These are phyloP conservation scores for Alosa sapidissima DNA, from an alignment of 2,797 vertebrate species.

Conservation along the genomic window DNA sequence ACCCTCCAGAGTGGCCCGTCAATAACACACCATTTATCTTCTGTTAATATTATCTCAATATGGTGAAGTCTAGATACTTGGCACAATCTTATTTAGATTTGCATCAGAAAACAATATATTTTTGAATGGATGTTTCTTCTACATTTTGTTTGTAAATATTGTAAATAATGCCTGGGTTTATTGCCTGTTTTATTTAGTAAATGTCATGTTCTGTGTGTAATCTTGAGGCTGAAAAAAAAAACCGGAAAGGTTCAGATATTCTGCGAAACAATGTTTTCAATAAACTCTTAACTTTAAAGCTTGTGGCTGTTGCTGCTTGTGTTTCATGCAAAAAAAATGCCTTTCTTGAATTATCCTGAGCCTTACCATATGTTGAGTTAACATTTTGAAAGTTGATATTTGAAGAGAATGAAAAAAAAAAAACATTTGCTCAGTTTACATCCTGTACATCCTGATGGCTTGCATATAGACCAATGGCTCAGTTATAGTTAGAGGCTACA, in stretches of 20 bases:
- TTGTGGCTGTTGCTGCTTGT: not conserved
- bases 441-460: not conserved
- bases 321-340: not conserved
- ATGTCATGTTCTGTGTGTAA: not conserved
- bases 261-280: not conserved
- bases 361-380: not conserved
- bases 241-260: too few species aligned
- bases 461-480: not conserved
- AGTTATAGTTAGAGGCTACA: not conserved
- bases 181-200: not conserved
- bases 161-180: not conserved
- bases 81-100: not conserved
- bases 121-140: not conserved
- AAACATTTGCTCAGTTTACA: not conserved
- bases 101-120: not conserved
- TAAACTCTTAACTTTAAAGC: not conserved
- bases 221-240: not conserved
- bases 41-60: not conserved
- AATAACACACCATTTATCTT: not conserved
- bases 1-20: not conserved
- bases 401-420: not conserved
- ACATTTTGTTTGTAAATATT: not conserved
- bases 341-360: not conserved
- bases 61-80: not conserved
- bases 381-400: not conserved